A percentile compares a stretch with the other conserved stretches of the same genome.
Conservation (phyloP, 92 coral and sea anemone genomes). For the Porites evermanni region DNA sequence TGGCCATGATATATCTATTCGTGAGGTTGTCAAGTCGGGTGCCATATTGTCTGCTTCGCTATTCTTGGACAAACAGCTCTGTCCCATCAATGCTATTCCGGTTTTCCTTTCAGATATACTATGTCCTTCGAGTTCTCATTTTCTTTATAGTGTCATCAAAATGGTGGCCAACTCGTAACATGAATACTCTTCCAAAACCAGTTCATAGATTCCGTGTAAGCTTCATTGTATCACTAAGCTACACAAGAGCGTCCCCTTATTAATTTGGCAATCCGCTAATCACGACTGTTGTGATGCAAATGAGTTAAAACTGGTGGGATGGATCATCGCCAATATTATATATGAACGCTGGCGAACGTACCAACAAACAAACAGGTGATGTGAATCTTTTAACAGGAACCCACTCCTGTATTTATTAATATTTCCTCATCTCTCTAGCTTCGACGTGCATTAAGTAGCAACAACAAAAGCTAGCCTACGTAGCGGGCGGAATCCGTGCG, state of each 20-base stretch:
- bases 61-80: conserved; percentile 25
- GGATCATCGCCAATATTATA: conserved; percentile 3
- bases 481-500: too few relatives aligned
- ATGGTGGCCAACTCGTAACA: background rate
- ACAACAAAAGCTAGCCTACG: too few relatives aligned
- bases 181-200: background rate
- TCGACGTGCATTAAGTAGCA: background rate
- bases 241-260: background rate
- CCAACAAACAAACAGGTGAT: conserved; percentile 20
- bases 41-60: background rate
- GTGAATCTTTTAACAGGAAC: background rate
- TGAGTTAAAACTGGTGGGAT: conserved; percentile 20
- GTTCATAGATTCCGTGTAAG: background rate
- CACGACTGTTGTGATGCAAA: conserved; percentile 12
- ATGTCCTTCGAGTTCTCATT: background rate
- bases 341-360: background rate
- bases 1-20: conserved; percentile 71
- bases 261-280: background rate
- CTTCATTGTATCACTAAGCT: background rate
- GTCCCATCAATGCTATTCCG: conserved; percentile 19
- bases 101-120: background rate
- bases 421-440: background rate
- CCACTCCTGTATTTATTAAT: background rate
- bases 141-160: too few relatives aligned
- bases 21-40: conserved; percentile 34